phyloP scores from a whole-genome alignment of 2,113 vertebrate species.

The Pitta sordida region DNA sequence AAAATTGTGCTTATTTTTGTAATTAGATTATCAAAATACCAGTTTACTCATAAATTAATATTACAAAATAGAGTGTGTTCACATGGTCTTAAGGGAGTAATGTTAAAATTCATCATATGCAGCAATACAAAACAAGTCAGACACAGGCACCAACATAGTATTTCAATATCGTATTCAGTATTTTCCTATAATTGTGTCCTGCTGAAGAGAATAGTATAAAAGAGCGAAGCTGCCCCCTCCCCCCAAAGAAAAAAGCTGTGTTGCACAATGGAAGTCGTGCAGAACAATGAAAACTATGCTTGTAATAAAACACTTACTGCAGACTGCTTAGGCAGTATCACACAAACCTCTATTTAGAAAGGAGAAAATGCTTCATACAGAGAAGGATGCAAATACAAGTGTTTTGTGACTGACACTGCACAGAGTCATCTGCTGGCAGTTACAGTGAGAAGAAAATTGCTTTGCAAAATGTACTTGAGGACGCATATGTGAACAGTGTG shows the following conservation, averaged over 20 bases:
- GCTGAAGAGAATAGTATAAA: background rate
- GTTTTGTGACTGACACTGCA: background rate
- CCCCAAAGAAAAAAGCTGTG: background rate
- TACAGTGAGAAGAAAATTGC: slow-evolving; percentile 15
- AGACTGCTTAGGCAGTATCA: background rate
- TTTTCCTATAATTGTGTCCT: background rate
- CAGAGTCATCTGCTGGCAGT: background rate
- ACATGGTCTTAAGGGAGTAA: background rate
- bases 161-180: background rate
- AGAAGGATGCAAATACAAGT: background rate
- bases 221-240: background rate
- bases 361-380: background rate
- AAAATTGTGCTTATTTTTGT: background rate
- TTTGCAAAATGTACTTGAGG: background rate
- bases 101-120: background rate
- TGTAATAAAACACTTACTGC: background rate
- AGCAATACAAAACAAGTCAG: background rate
- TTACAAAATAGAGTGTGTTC: background rate
- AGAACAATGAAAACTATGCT: background rate
- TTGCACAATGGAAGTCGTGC: background rate
- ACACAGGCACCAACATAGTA: background rate
- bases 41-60: background rate
- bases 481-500: background rate
- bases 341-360: background rate
- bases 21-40: slow-evolving; percentile 8